Base-by-base conservation (phyloP, 1,140 invertebrate species). In the Drosophila nasuta region DNA sequence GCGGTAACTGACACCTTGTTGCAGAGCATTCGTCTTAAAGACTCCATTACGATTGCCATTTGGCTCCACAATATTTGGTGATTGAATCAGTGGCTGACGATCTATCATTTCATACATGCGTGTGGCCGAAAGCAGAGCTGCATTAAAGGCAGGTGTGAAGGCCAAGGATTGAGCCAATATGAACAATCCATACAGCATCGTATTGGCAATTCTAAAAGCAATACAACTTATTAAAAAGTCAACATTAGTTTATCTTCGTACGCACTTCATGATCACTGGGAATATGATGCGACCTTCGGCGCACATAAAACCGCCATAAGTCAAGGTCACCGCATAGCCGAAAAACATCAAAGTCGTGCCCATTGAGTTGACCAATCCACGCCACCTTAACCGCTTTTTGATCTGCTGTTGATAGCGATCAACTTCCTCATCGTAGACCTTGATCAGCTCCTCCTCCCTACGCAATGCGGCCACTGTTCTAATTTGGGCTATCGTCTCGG, bases 91-190 rank as follows among this genome's bases (percentile, higher is more conserved):
- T 0, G 96, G 95, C 7, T 93, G 83, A 11, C 96, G 92, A 62
- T 94, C 94, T 6, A 96, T 88, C 0, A 96, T 93, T 64, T 93
- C 87, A 54, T 96, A 95, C 70, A 97, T 95, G 74, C 95, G 94
- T 0, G 95, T 95, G 1, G 97, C 97, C 0, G 97, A 96, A 2
- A 96, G 93, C 72, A 96, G 95, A 1, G 97, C 97, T 70, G 96
- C 97, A 70, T 96, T 96, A 90, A 97, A 97, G 91, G 97, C 97
- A 0, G 97, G 97, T 3, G 97, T 96, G 80, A 97, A 97, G 0
- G 97, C 96, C 10, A 97, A 93, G 0, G 96, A 95, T 87, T 97
- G 96, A 0, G 96, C 97, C 77, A 98, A 93, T 93, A 97, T 96
- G 94, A 96, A 97, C 0, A 96, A 96, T 1, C 97, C 97, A 91